A percentile compares a stretch with the other conserved stretches of the same genome.
Conservation (phyloP, 2,797 vertebrate species). For the Parauchenoglanis ngamensis region DNA sequence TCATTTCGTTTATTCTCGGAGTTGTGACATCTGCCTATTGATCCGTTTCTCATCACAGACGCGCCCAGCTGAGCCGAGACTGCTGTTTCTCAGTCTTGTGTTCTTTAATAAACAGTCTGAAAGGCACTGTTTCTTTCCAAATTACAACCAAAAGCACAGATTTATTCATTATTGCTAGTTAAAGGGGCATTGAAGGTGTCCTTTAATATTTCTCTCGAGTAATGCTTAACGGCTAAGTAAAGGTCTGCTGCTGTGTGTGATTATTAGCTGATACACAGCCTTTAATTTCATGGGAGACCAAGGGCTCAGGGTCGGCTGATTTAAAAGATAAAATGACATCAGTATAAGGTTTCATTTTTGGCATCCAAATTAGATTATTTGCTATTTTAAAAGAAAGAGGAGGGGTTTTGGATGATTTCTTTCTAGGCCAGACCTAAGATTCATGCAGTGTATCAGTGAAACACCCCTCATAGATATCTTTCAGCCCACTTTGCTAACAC, state of each 20-base stretch:
- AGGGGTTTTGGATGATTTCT: background rate
- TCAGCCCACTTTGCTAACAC: background rate
- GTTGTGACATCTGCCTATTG: background rate
- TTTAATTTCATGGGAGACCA: background rate
- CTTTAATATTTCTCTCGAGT: background rate
- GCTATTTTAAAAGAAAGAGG: background rate
- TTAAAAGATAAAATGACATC: background rate
- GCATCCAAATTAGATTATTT: background rate
- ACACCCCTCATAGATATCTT: background rate
- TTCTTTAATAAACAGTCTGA: slow-evolving; percentile 13
- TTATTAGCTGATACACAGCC: background rate
- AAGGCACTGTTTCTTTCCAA: background rate
- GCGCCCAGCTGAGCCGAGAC: background rate
- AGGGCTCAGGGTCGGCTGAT: background rate
- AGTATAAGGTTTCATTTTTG: background rate
- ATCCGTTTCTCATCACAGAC: background rate
- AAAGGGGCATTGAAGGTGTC: background rate
- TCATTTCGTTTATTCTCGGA: background rate
- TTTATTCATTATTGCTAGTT: slow-evolving; percentile 2
- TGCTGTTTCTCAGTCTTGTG: background rate
- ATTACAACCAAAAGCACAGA: background rate
- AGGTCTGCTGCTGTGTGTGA: slow-evolving; percentile 3
- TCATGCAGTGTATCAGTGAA: background rate
- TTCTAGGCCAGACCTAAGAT: background rate
- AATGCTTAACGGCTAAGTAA: background rate